Percentiles rank a stretch among this genome's conserved stretches.
phyloP scores from a whole-genome alignment of 2,113 vertebrate genomes.

The Hiodon alosoides region DNA sequence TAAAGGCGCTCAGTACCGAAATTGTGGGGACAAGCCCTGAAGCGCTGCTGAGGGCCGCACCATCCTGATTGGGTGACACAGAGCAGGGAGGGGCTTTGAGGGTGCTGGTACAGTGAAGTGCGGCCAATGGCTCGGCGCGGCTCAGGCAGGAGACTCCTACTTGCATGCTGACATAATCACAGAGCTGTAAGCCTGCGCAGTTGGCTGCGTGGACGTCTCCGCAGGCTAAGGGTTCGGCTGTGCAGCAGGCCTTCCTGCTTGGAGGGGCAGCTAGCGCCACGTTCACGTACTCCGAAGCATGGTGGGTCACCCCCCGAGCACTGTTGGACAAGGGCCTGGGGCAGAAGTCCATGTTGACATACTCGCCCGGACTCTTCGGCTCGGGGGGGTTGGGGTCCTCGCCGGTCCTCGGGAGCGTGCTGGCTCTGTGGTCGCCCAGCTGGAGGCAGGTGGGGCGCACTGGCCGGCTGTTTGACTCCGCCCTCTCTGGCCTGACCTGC shows the following conservation, averaged over 20 bases:
- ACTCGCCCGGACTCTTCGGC: slow-evolving; percentile 80
- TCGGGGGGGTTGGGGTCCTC: slow-evolving; percentile 68
- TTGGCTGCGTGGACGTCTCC: too few species aligned
- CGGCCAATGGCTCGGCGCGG: slow-evolving; percentile 50
- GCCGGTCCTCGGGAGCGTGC: slow-evolving; percentile 71
- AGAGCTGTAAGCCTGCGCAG: slow-evolving; percentile 27
- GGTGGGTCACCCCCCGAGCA: slow-evolving; percentile 40
- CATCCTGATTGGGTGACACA: slow-evolving; percentile 23
- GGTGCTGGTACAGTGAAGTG: slow-evolving; percentile 14
- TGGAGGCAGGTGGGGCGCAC: slow-evolving; percentile 70
- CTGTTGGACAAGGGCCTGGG: slow-evolving; percentile 57
- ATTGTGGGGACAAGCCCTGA: slow-evolving; percentile 9
- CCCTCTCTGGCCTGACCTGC: slow-evolving; percentile 47
- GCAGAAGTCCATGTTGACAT: slow-evolving; percentile 76
- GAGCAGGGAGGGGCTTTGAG: slow-evolving; percentile 22
- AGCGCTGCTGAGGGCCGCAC: not conserved
- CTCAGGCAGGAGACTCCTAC: slow-evolving; percentile 44
- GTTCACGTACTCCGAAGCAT: slow-evolving; percentile 68
- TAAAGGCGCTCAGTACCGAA: slow-evolving; percentile 62
- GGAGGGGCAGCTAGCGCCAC: slow-evolving; percentile 63
- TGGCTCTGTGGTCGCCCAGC: slow-evolving; percentile 72
- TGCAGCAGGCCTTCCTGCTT: slow-evolving; percentile 40
- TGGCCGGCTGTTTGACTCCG: slow-evolving; percentile 62
- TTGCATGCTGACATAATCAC: slow-evolving; percentile 60
- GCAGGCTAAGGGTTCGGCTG: not conserved